Conservation (phyloP, 2,888 invertebrate species). For the Phania funesta region DNA sequence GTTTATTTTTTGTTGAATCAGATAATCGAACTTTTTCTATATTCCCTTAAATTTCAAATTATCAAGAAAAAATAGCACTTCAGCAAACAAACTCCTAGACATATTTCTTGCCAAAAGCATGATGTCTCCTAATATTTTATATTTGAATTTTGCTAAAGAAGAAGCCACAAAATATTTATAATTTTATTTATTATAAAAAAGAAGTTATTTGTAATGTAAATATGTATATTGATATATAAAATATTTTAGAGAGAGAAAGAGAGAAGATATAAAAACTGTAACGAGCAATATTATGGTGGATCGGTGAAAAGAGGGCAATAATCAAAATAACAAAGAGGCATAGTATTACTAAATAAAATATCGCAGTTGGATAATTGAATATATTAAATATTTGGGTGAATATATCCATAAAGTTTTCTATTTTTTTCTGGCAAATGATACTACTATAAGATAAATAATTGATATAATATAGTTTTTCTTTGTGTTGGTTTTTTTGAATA, state of each 20-base stretch:
- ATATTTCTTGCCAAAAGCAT: background rate
- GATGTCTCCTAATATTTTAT: background rate
- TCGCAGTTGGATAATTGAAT: constrained; percentile 55
- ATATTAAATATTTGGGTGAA: constrained; percentile 30
- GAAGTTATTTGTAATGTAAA: background rate
- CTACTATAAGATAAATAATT: constrained; percentile 50
- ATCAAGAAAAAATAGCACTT: constrained; percentile 1
- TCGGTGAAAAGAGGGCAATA: constrained; percentile 49
- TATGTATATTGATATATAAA: constrained; percentile 33
- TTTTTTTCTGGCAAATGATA: constrained; percentile 35
- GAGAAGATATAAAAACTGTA: constrained; percentile 32
- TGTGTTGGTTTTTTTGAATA: constrained; percentile 68
- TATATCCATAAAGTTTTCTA: background rate
- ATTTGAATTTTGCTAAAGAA: background rate
- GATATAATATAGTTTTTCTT: constrained; percentile 72
- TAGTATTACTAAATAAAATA: constrained; percentile 28
- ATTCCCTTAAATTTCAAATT: too few species aligned
- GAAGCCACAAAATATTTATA: constrained; percentile 28
- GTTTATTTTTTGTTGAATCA: too few species aligned
- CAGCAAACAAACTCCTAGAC: background rate
- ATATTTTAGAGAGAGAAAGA: constrained; percentile 38
- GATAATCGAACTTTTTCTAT: too few species aligned
- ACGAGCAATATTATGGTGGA: constrained; percentile 58
- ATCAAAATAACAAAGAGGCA: constrained; percentile 52
- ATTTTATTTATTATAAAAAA: background rate